Percentiles rank a stretch among this genome's conserved stretches.
Conservation (phyloP, 2,888 invertebrate species). For the Boloria euphrosyne region DNA sequence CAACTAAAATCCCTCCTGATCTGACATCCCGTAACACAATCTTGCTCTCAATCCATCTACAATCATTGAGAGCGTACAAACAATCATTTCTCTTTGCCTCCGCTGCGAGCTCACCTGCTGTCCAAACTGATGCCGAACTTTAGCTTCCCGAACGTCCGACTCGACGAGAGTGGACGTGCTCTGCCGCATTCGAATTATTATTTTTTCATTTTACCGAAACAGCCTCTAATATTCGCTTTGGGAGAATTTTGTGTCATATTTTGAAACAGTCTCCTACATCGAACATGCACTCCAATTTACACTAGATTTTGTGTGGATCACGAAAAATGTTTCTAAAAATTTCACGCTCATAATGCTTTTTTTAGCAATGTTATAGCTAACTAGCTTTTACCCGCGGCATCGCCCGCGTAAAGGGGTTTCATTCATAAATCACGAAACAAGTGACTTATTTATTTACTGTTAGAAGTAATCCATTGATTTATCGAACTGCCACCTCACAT, state of each 20-base stretch:
- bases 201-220: constrained; percentile 18
- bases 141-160: background rate
- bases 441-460: too few species aligned
- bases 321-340: constrained; percentile 6
- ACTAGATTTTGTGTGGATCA: background rate
- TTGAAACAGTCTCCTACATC: background rate
- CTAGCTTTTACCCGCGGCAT: too few species aligned
- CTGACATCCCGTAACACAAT: background rate
- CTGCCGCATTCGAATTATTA: background rate
- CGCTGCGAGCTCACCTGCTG: background rate
- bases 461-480: too few species aligned
- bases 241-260: constrained; percentile 7
- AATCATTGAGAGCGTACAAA: constrained; percentile 2
- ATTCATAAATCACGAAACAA: too few species aligned
- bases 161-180: background rate
- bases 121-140: background rate
- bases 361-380: too few species aligned
- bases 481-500: too few species aligned
- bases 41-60: constrained; percentile 5
- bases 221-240: constrained; percentile 12
- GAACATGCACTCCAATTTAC: constrained; percentile 6
- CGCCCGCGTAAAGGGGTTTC: too few species aligned
- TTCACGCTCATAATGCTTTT: background rate
- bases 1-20: background rate
- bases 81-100: constrained; percentile 9